These are phyloP conservation scores for Grapholita molesta DNA, from an alignment of 1,140 invertebrate species.

Conservation along the genomic window DNA sequence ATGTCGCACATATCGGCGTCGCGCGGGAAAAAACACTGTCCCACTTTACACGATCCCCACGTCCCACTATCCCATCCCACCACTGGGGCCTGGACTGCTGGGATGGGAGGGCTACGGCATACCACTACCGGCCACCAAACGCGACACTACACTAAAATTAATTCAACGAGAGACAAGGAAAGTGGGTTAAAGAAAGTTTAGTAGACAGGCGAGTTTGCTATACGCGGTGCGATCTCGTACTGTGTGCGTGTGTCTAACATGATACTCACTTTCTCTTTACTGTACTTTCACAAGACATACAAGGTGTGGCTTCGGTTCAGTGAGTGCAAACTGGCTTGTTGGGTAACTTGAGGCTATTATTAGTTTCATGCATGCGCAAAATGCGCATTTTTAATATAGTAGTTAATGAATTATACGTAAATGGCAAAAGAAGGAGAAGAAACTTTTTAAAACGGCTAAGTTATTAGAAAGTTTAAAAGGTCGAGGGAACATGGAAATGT, in stretches of 20 bases:
- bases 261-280: constrained; percentile 74
- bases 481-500: background rate
- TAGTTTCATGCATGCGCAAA: background rate
- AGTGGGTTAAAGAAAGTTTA: constrained; percentile 77
- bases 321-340: constrained; percentile 53
- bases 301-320: constrained; percentile 68
- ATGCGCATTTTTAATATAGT: background rate
- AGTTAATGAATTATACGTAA: background rate
- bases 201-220: constrained; percentile 57
- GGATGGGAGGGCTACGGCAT: constrained; percentile 63
- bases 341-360: constrained; percentile 37
- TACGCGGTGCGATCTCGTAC: constrained; percentile 49
- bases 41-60: constrained; percentile 65
- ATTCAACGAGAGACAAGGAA: constrained; percentile 61
- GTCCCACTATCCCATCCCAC: constrained; percentile 56
- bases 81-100: constrained; percentile 56
- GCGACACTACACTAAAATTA: constrained; percentile 60
- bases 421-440: background rate
- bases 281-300: constrained; percentile 73
- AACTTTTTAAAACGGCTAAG: background rate
- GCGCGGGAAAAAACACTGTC: constrained; percentile 59
- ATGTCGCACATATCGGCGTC: constrained; percentile 63
- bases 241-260: constrained; percentile 57
- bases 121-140: constrained; percentile 65
- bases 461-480: background rate